A percentile compares a stretch with the other conserved stretches of the same genome.
Conservation (phyloP, 2,797 vertebrate genomes). For the Arnoldichthys spilopterus region DNA sequence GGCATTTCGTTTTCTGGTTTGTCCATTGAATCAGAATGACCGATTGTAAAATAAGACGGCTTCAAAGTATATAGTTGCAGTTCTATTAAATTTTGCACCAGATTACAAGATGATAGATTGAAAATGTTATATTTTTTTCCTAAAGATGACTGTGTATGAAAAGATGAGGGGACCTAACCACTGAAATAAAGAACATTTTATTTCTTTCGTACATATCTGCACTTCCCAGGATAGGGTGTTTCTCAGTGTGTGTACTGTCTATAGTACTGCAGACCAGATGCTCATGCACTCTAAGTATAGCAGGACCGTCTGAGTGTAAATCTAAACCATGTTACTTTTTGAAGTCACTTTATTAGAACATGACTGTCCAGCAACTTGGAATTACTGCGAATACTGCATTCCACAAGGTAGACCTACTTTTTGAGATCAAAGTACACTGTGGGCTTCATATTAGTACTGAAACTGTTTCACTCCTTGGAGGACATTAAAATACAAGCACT, state of each 20-base stretch:
- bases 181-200: conserved; percentile 9
- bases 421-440: conserved; percentile 49
- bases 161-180: conserved; percentile 12
- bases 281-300: too few relatives aligned
- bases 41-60: conserved; percentile 20
- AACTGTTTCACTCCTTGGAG: conserved; percentile 45
- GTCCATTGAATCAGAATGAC: neutral
- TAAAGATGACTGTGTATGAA: neutral
- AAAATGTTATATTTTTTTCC: conserved; percentile 15
- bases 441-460: conserved; percentile 48
- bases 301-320: conserved; percentile 8
- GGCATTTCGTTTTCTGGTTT: conserved; percentile 10
- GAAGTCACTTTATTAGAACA: conserved; percentile 25
- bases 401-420: conserved; percentile 22
- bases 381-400: conserved; percentile 42
- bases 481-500: conserved; percentile 58
- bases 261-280: neutral
- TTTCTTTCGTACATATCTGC: conserved; percentile 3
- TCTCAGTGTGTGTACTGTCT: neutral
- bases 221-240: neutral
- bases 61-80: conserved; percentile 7
- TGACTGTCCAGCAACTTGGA: conserved; percentile 48
- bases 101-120: conserved; percentile 20
- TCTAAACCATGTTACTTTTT: conserved; percentile 9
- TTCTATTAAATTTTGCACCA: conserved; percentile 10